These are phyloP conservation scores for Xiphias gladius DNA, from an alignment of 2,113 vertebrate species.

Conservation along the genomic window DNA sequence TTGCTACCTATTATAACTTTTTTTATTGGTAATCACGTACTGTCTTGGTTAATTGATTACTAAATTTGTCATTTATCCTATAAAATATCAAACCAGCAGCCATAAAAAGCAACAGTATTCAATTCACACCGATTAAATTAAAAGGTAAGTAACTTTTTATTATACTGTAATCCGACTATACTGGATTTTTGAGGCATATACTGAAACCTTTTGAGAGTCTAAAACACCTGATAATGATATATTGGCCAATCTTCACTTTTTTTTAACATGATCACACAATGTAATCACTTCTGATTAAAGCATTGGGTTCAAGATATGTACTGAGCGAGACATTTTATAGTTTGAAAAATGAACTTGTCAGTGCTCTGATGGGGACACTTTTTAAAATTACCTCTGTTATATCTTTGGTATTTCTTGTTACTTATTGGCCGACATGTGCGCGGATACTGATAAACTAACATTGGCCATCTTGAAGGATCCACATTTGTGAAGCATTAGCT, in stretches of 20 bases:
- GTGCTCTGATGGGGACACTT: neutral
- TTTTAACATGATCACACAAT: neutral
- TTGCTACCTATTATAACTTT: conserved; percentile 1
- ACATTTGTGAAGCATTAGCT: neutral
- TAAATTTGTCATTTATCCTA: neutral
- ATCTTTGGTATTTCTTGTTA: too few species aligned
- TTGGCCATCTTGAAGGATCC: too few species aligned
- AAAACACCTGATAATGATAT: too few species aligned
- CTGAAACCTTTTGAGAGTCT: too few species aligned
- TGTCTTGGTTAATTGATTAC: too few species aligned
- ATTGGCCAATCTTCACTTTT: too few species aligned
- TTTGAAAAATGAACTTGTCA: too few species aligned
- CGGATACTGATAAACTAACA: too few species aligned
- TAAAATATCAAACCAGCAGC: neutral
- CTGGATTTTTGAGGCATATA: too few species aligned
- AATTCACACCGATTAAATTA: neutral
- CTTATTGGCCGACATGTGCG: too few species aligned
- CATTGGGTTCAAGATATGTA: neutral
- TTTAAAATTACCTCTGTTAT: neutral
- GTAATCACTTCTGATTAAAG: neutral
- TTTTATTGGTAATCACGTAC: too few species aligned
- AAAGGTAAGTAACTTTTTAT: neutral
- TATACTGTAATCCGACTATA: too few species aligned
- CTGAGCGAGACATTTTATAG: neutral
- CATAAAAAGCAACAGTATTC: neutral